These are phyloP conservation scores for Ephialtes manifestator DNA, from an alignment of 2,888 invertebrate genomes.

Conservation along the genomic window DNA sequence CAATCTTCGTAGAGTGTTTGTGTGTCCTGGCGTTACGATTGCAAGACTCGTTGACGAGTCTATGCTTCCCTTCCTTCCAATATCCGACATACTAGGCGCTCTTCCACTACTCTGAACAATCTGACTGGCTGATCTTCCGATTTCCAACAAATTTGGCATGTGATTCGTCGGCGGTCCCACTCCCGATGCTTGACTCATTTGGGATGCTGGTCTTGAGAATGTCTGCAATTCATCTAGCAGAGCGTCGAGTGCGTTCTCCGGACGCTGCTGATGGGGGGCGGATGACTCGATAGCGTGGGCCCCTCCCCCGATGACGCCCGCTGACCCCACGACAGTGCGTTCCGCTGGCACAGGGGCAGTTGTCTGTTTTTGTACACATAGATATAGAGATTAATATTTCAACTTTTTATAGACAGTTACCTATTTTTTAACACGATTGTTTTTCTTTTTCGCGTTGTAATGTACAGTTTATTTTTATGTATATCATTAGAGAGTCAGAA, in stretches of 20 bases:
- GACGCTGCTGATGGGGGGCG: conserved; percentile 89
- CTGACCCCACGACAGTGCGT: conserved; percentile 88
- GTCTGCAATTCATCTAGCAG: conserved; percentile 97
- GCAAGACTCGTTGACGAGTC: conserved; percentile 86
- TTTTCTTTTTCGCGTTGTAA: conserved; percentile 2
- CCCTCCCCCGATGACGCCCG: conserved; percentile 89
- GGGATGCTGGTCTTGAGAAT: conserved; percentile 91
- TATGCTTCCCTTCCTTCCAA: conserved; percentile 87
- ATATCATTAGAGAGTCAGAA: conserved; percentile 59
- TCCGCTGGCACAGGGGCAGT: conserved; percentile 89
- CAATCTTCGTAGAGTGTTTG: conserved; percentile 89
- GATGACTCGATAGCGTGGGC: conserved; percentile 87
- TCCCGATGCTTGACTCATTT: conserved; percentile 79
- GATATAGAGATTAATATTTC: conserved; percentile 19
- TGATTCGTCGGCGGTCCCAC: conserved; percentile 61
- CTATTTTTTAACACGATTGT: background rate
- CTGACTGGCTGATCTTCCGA: conserved; percentile 73
- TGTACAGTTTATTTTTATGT: conserved; percentile 34
- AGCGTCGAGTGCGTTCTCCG: conserved; percentile 99
- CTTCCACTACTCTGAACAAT: conserved; percentile 69
- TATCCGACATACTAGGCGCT: conserved; percentile 87
- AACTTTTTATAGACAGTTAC: background rate
- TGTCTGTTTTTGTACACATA: conserved; percentile 77
- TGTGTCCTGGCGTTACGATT: conserved; percentile 80
- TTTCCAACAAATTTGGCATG: conserved; percentile 70